These are phyloP conservation scores for Simalia tracyae DNA, from an alignment of 2,797 vertebrate species.

Conservation along the genomic window DNA sequence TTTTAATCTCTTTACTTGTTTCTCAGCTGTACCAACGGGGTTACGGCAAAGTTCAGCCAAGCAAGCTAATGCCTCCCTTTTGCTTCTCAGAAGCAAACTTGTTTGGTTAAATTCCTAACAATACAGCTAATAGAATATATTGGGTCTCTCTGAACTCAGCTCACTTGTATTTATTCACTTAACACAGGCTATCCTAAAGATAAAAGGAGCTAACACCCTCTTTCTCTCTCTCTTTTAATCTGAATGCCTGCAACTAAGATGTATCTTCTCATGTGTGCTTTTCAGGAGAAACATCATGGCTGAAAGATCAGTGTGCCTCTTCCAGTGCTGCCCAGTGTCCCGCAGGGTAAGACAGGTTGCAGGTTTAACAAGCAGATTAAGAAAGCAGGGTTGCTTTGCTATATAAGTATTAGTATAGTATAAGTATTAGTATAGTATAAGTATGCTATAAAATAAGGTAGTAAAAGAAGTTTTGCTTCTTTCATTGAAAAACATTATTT, in stretches of 20 bases:
- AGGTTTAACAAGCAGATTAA: not conserved
- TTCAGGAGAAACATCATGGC: conserved; percentile 72
- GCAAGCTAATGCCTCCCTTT: not conserved
- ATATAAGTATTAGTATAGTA: not conserved
- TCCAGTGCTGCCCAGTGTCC: conserved; percentile 69
- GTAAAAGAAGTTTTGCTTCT: not conserved
- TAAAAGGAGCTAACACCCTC: not conserved
- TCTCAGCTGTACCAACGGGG: not conserved
- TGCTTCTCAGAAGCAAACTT: too few species aligned
- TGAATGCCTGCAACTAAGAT: not conserved
- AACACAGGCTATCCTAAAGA: not conserved
- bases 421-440: too few species aligned
- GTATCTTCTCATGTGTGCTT: conserved; percentile 27
- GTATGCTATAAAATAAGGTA: not conserved
- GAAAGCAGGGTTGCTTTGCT: not conserved
- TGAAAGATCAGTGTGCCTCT: conserved; percentile 61
- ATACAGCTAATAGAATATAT: not conserved
- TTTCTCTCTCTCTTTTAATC: not conserved
- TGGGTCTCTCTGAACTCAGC: not conserved
- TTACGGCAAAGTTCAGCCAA: not conserved
- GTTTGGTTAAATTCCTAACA: not conserved
- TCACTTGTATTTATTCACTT: not conserved
- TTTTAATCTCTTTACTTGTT: not conserved
- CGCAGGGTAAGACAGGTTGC: conserved; percentile 65
- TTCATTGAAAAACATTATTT: not conserved